phyloP scores from a whole-genome alignment of 2,113 vertebrate species.

The Boleophthalmus pectinirostris region DNA sequence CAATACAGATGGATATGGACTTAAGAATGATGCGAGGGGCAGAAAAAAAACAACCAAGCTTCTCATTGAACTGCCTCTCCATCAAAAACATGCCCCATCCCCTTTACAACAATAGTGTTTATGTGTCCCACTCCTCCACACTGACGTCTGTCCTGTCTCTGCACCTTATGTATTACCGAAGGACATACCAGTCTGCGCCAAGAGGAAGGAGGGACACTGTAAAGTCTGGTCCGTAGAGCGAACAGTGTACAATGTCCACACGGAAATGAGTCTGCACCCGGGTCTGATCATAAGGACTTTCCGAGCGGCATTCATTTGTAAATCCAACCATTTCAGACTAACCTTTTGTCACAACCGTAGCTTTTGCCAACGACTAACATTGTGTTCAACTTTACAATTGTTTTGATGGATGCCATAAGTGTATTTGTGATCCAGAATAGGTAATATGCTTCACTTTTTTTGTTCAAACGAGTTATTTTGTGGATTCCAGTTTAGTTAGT shows the following conservation, averaged over 20 bases:
- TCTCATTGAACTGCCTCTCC: constrained; percentile 55
- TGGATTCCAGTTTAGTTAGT: background rate
- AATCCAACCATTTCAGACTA: constrained; percentile 60
- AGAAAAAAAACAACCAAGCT: constrained; percentile 43
- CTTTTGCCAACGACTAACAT: constrained; percentile 60
- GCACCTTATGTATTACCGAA: constrained; percentile 67
- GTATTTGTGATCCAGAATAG: constrained; percentile 62
- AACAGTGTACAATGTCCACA: constrained; percentile 11
- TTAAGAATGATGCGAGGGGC: constrained; percentile 53
- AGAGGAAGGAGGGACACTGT: constrained; percentile 32
- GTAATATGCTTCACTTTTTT: constrained; percentile 44
- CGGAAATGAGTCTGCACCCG: constrained; percentile 54
- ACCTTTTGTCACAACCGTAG: constrained; percentile 43
- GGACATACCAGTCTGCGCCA: constrained; percentile 29
- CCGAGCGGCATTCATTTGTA: constrained; percentile 67
- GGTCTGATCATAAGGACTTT: constrained; percentile 58
- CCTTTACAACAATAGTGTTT: constrained; percentile 56
- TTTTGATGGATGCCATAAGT: constrained; percentile 49
- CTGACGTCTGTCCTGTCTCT: constrained; percentile 38
- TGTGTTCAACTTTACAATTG: constrained; percentile 39
- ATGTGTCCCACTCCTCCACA: constrained; percentile 42
- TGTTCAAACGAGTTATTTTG: background rate
- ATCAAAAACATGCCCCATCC: constrained; percentile 54
- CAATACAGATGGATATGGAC: constrained; percentile 57
- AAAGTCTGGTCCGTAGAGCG: constrained; percentile 5